A percentile compares a stretch with the other conserved stretches of the same genome.
Evolutionary conservation across 2,797 vertebrate genomes (phyloP).

Genomic region (Varecia variegata): DNA sequence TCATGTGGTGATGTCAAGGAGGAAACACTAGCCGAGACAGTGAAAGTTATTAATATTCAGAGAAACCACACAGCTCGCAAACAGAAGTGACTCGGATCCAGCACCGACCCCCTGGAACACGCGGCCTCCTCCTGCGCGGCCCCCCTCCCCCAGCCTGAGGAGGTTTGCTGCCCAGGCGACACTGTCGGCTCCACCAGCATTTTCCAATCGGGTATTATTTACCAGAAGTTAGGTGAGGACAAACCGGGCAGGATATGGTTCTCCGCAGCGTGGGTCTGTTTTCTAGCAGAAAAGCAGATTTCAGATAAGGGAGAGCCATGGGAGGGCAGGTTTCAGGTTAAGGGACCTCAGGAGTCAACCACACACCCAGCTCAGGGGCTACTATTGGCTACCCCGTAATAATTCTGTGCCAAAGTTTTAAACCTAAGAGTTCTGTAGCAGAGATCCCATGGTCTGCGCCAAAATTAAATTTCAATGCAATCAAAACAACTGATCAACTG

Average conservation of each 20-base stretch:
- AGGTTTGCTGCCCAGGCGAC: not conserved
- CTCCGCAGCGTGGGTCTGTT: not conserved
- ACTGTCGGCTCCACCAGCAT: not conserved
- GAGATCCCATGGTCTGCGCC: not conserved
- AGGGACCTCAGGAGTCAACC: not conserved
- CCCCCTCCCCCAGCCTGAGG: not conserved
- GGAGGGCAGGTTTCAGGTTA: not conserved
- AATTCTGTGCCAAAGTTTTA: not conserved
- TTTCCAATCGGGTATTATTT: not conserved
- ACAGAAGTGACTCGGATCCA: not conserved
- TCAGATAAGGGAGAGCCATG: not conserved
- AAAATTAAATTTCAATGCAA: not conserved
- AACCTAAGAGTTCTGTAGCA: not conserved
- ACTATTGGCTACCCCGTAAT: not conserved
- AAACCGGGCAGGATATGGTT: not conserved
- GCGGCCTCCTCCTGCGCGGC: not conserved
- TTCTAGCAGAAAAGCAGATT: not conserved
- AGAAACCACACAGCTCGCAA: slow-evolving; percentile 8
- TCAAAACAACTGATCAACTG: not conserved
- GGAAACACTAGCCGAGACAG: slow-evolving; percentile 32
- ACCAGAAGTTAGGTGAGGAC: not conserved
- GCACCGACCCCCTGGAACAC: not conserved
- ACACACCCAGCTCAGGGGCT: not conserved
- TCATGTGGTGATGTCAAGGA: slow-evolving; percentile 50
- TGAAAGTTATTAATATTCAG: slow-evolving; percentile 57